A percentile compares a stretch with the other conserved stretches of the same genome.
These are phyloP conservation scores for Apantesis nais DNA, from an alignment of 2,888 invertebrate genomes.

Conservation along the genomic window DNA sequence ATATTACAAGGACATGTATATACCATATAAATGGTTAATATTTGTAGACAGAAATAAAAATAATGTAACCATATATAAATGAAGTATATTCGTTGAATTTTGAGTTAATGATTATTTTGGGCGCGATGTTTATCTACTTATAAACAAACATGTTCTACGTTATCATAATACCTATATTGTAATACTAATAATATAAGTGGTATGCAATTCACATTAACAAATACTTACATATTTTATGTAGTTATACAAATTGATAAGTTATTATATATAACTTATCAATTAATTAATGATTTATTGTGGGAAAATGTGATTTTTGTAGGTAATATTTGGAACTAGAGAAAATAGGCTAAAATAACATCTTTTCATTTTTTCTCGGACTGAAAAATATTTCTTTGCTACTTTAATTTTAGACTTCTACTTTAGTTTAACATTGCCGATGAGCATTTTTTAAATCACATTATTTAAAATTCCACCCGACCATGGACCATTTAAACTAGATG, in stretches of 20 bases:
- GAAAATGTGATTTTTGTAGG: conserved; percentile 35
- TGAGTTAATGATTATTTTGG: conserved; percentile 20
- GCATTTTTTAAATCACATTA: background rate
- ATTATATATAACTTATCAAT: conserved; percentile 23
- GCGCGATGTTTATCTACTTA: conserved; percentile 44
- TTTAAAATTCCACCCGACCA: background rate
- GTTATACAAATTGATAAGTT: conserved; percentile 24
- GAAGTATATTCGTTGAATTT: conserved; percentile 18
- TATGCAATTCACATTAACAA: conserved; percentile 43
- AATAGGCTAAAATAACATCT: background rate
- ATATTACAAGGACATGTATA: background rate
- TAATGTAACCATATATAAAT: background rate
- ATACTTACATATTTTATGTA: conserved; percentile 48
- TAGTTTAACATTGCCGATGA: background rate
- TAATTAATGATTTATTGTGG: conserved; percentile 54
- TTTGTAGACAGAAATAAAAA: background rate
- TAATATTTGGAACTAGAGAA: conserved; percentile 11
- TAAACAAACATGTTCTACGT: conserved; percentile 45
- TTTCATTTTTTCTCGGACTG: background rate
- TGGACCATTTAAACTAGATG: background rate
- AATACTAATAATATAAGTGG: conserved; percentile 38
- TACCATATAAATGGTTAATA: background rate
- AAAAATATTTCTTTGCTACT: background rate
- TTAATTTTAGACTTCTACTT: background rate
- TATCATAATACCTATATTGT: conserved; percentile 57